phyloP scores from a whole-genome alignment of 2,888 invertebrate genomes.

The Platycheirus albimanus region DNA sequence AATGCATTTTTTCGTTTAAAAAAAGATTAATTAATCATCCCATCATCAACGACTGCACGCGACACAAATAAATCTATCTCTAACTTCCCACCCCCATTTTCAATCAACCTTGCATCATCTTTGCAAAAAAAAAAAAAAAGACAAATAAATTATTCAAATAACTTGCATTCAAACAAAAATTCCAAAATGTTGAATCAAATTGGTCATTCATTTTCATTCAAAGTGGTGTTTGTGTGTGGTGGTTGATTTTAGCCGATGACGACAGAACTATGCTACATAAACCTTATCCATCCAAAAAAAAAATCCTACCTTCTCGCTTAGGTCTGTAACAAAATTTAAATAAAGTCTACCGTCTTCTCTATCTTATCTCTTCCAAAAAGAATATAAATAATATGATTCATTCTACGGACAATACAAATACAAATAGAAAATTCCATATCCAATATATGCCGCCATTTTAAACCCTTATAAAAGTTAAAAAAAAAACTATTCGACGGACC shows the following conservation, averaged over 20 bases:
- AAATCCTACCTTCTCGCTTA: constrained; percentile 1
- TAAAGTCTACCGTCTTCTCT: constrained; percentile 25
- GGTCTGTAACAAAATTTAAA: no score
- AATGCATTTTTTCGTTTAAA: no score
- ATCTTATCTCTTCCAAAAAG: constrained; percentile 2
- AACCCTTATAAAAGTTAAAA: no score
- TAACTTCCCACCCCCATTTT: constrained; percentile 10
- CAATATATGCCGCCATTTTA: constrained; percentile 71
- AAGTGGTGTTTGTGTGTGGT: no score
- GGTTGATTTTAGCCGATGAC: constrained; percentile 48
- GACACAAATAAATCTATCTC: no score
- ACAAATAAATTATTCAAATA: not conserved
- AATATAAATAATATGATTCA: constrained; percentile 53
- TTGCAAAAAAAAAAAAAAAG: constrained; percentile 29
- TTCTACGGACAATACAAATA: constrained; percentile 27
- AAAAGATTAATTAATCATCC: no score
- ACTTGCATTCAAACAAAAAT: constrained; percentile 29
- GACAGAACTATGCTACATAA: constrained; percentile 35
- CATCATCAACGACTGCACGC: no score
- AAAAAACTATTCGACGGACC: no score
- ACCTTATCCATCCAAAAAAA: no score
- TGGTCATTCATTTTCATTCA: constrained; percentile 18
- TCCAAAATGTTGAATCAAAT: constrained; percentile 7
- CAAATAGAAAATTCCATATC: constrained; percentile 7
- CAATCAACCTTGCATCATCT: not conserved